Evolutionary conservation across 2,888 invertebrate genomes (phyloP).

Genomic region (Tenthredo scrophulariae): DNA sequence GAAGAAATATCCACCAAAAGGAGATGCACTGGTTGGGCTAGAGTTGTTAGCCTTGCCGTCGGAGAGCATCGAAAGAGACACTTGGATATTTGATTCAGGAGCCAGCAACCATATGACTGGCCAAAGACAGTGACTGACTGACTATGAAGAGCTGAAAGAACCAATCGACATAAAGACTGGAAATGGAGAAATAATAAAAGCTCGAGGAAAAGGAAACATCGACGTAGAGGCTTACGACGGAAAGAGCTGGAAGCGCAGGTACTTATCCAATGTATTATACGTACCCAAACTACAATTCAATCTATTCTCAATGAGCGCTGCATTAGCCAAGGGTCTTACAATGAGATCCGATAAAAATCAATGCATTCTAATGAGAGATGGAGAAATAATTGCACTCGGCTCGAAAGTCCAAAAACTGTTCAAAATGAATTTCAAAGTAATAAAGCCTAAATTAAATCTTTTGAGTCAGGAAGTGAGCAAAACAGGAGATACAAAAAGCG

Average conservation of each 20-base stretch:
- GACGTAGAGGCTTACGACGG: neutral
- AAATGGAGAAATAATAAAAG: constrained; percentile 22
- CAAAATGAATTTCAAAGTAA: constrained; percentile 7
- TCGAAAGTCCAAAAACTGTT: neutral
- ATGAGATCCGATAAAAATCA: neutral
- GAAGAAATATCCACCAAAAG: neutral
- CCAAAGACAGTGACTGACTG: neutral
- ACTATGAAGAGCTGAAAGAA: neutral
- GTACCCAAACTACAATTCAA: constrained; percentile 5
- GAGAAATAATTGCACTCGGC: neutral
- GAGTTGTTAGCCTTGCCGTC: neutral
- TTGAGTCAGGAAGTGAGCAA: constrained; percentile 33
- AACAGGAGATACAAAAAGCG: neutral
- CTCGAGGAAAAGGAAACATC: neutral
- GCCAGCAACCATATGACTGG: constrained; percentile 27
- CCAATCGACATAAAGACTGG: neutral
- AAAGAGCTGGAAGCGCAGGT: neutral
- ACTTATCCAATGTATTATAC: constrained; percentile 5
- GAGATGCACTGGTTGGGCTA: neutral
- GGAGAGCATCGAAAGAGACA: neutral
- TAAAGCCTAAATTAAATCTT: neutral
- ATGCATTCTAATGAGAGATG: neutral
- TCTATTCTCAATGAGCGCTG: neutral
- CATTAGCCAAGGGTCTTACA: neutral
- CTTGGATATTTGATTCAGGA: constrained; percentile 29